Evolutionary conservation across 1,140 invertebrate species (phyloP), one percentile per base, ranked within the genome.

Genomic region (Odontomachus brunneus): DNA sequence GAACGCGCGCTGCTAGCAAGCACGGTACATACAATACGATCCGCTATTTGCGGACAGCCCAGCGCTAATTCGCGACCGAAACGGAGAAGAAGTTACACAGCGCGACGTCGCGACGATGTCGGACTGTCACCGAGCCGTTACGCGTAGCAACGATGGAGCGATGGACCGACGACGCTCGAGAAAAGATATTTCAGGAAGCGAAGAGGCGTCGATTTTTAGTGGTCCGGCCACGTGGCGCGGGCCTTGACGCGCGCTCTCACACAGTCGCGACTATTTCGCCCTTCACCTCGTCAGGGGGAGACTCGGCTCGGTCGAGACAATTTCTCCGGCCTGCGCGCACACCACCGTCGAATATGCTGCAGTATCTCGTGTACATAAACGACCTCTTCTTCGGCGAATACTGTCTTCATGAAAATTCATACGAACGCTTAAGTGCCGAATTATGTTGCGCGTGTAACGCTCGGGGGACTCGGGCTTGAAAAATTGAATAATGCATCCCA

Each of bases 61-160:
- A 9, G 63, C 26, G 80, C 86, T 89, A 88, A 88, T 89, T 89
- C 84, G 76, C 69, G 78, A 85, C 60, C 59, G 75, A 78, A 78
- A 63, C 78, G 78, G 29, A 38, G 53, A 74, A 29, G 60, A 51
- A 65, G 51, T 69, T 57, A 71, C 65, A 33, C 65, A 33, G 51
- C 14, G 33, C 17, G 65, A 80, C 75, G 60, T 75, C 49, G 72
- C 49, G 81, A 82, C 78, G 69, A 82, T 82, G 69, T 82, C 57
- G 55, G 29, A 22, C 69, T 82, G 78, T 72, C 78, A 74, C 55
- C 57, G 69, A 74, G 55, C 51, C 19, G 48, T 53, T 57, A 51
- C 19, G 44, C 44, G 48, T 44, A 22, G 38, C 38, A 44, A 11
- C 38, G 38, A 51, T 48, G n/a, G 80, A 53, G 29, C 44, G 33